Evolutionary conservation across 1,140 invertebrate species (phyloP), one percentile per base, ranked within the genome.

Genomic region (Thalassaphorura encarpata): DNA sequence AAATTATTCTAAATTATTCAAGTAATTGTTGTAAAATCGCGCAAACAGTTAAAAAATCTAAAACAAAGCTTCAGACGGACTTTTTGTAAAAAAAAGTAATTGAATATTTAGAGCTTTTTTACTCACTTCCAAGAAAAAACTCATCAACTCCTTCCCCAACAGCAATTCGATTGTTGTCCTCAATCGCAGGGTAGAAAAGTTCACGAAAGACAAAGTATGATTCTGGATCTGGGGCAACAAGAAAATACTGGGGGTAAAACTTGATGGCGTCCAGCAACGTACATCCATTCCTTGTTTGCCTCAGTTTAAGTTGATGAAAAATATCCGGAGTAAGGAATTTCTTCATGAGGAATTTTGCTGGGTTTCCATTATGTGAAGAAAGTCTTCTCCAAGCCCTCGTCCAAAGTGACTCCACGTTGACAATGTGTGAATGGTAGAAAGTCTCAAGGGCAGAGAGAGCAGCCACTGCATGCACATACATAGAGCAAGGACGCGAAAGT

Each of bases 181-280:
- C 82, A 11, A 89, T 80, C 2, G 89, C 71, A 0, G 87, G 87
- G 52, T 80, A 77, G 36, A 89, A 75, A 57, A 89, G 78, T 62
- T 88, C 84, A 23, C 75, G 69, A 70, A 89, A 91, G 1, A 89
- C 81, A 41, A 77, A 73, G 67, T 87, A 91, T n/a, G 81, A 78
- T 66, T 89, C 85, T 62, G 83, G 84, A 70, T 91, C 88, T 0
- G 87, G 87, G 0, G 83, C 84, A 11, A 65, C 49, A 23, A 65
- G 49, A 43, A 62, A 62, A 27, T 29, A 55, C 33, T 65, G 63
- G n/a, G 63, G 63, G 29, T 58, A 62, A 41, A 60, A 65, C 53
- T 62, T 65, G 56, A 65, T 54, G 21, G 50, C 50, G 49, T 65
- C 63, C n/a, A 65, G 41, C 6, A 65, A 40, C 3, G 54, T 60